These are phyloP conservation scores for Celastrina argiolus DNA, from an alignment of 2,888 invertebrate species.

Conservation along the genomic window DNA sequence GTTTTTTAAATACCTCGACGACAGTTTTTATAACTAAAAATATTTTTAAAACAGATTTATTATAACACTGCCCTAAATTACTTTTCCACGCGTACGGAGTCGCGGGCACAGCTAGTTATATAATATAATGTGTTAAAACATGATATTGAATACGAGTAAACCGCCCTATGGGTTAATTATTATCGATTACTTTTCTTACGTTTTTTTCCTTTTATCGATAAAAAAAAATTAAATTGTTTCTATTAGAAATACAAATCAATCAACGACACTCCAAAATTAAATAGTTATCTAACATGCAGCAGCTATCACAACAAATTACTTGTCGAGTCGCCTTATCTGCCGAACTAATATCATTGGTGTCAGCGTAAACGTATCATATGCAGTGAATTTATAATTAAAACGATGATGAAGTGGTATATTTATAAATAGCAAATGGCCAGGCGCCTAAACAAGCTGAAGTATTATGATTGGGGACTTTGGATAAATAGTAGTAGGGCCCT, in stretches of 20 bases:
- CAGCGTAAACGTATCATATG: conserved; percentile 12
- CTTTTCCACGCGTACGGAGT: too few species aligned
- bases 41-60: too few species aligned
- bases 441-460: conserved; percentile 11
- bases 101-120: too few species aligned
- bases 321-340: neutral
- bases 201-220: too few species aligned
- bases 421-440: conserved; percentile 14
- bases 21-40: too few species aligned
- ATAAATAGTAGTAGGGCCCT: conserved; percentile 6
- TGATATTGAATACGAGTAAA: too few species aligned
- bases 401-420: conserved; percentile 10
- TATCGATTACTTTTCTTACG: too few species aligned
- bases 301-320: neutral
- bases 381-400: conserved; percentile 15
- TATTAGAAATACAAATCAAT: neutral
- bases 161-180: too few species aligned
- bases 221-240: too few species aligned
- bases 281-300: neutral
- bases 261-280: neutral
- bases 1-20: too few species aligned
- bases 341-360: neutral
- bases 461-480: neutral
- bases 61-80: too few species aligned
- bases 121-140: too few species aligned